phyloP scores from a whole-genome alignment of 1,140 invertebrate species.

The Scaptodrosophila lebanonensis region DNA sequence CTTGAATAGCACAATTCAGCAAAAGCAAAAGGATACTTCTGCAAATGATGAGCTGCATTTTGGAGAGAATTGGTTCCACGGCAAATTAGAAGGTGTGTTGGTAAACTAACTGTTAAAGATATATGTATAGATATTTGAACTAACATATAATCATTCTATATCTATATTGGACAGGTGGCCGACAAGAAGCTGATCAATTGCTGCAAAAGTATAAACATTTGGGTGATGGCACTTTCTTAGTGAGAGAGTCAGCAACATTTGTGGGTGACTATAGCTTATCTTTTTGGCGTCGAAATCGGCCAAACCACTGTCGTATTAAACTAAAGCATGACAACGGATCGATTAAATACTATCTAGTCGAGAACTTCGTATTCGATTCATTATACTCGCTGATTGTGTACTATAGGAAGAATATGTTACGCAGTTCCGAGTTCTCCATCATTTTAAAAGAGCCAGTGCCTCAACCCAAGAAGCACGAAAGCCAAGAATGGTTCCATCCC shows the following conservation, averaged over 20 bases:
- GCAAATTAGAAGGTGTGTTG: constrained; percentile 82
- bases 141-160: neutral
- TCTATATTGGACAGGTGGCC: constrained; percentile 78
- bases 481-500: constrained; percentile 95
- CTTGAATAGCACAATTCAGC: constrained; percentile 53
- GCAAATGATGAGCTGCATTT: constrained; percentile 93
- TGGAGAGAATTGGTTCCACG: constrained; percentile 97
- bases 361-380: constrained; percentile 93
- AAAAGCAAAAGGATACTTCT: constrained; percentile 69
- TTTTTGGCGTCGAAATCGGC: constrained; percentile 93
- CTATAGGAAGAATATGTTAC: constrained; percentile 90
- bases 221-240: constrained; percentile 96
- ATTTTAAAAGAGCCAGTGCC: constrained; percentile 93
- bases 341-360: constrained; percentile 94
- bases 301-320: constrained; percentile 95
- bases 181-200: constrained; percentile 83
- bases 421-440: constrained; percentile 93
- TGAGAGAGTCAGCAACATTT: constrained; percentile 96
- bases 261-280: constrained; percentile 97
- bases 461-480: constrained; percentile 95
- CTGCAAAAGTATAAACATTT: constrained; percentile 88
- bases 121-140: neutral
- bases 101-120: neutral
- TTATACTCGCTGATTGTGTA: constrained; percentile 95
- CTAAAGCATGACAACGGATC: constrained; percentile 92